Conservation (phyloP, 2,797 vertebrate species). For the Brachyalestes nurse region DNA sequence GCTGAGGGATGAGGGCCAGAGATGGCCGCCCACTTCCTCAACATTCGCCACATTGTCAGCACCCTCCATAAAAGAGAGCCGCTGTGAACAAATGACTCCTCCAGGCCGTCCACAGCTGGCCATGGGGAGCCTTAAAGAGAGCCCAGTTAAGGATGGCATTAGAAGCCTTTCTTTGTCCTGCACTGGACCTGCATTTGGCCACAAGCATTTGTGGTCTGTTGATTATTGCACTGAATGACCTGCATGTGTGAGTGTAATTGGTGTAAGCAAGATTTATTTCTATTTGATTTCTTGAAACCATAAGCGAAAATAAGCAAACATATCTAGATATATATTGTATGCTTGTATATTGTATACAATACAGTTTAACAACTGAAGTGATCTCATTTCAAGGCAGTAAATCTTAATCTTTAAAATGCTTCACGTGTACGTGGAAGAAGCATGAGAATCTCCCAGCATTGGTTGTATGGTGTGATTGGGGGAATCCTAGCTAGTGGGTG, state of each 20-base stretch:
- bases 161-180: slow-evolving; percentile 17
- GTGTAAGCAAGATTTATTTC: no score
- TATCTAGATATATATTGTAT: no score
- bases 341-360: no score
- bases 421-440: no score
- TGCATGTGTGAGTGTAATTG: background rate
- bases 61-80: slow-evolving; percentile 40
- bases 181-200: background rate
- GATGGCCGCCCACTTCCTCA: slow-evolving; percentile 49
- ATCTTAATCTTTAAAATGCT: no score
- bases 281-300: no score
- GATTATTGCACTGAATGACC: background rate
- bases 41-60: slow-evolving; percentile 48
- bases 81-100: slow-evolving; percentile 48
- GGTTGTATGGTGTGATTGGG: no score
- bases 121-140: slow-evolving; percentile 11
- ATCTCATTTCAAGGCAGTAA: no score
- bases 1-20: slow-evolving; percentile 49
- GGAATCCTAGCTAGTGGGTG: no score
- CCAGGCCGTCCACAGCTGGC: slow-evolving; percentile 46
- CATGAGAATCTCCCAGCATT: no score
- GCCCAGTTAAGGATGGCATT: slow-evolving; percentile 19
- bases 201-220: slow-evolving; percentile 16
- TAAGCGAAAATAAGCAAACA: no score
- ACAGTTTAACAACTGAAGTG: no score